Evolutionary conservation across 1,140 invertebrate species (phyloP), one percentile per base, ranked within the genome.

Genomic region (Gryon sp.): DNA sequence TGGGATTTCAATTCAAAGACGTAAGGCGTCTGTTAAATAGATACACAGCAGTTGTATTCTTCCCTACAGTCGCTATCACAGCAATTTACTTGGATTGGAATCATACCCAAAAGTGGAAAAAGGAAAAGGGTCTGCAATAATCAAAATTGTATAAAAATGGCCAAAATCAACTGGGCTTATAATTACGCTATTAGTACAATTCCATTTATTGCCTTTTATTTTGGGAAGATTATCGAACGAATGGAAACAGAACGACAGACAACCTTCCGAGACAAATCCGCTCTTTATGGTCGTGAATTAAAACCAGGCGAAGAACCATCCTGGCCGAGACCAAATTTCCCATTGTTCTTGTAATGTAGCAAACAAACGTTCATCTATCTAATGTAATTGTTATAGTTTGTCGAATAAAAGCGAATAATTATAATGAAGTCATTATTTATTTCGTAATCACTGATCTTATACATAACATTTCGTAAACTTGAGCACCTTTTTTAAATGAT

Each of bases 211-310:
- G 91, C 91, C 0, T 92, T 86, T 78, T 78, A 84, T 0, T 70
- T 94, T 72, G 94, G 94, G 0, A 87, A 87, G 60, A 92, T 84
- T 66, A 60, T 95, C 12, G 93, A 95, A 81, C 83, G 86, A 2
- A 87, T 91, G 60, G 94, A 95, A 88, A 92, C 92, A 6, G 84
- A 92, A 28, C 91, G 93, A 30, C 92, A 95, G 90, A 90, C 90
- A 0, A 84, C 84, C 22, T 96, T 93, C 83, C 90, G 94, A 63
- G 95, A 96, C 80, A 95, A 94, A 84, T 94, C 93, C 80, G 90
- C 91, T 16, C 84, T 96, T 3, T 96, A 92, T 85, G 94, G 93
- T 9, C 90, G 92, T 59, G 86, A 84, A 40, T 85, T 92, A 0
- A 90, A 91, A 75, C 90, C 92, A 70, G 93, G 92, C 6, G 91